Evolutionary conservation across 2,888 invertebrate species (phyloP).

Genomic region (Apotomis turbidana): DNA sequence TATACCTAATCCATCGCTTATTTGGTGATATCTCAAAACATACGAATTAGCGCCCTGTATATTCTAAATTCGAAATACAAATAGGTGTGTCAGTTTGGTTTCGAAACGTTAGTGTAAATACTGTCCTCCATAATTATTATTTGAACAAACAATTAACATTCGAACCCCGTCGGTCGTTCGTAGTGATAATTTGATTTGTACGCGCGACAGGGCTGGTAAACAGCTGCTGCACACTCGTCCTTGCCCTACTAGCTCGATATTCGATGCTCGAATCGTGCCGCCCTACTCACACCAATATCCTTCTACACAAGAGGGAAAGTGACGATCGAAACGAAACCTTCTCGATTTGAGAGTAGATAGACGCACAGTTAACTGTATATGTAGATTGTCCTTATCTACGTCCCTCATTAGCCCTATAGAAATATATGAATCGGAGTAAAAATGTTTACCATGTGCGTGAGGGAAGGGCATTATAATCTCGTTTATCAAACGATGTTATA

Average conservation of each 20-base stretch:
- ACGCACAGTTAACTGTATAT: too few relatives aligned
- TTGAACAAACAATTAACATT: slow-evolving; percentile 75
- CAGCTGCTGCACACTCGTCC: slow-evolving; percentile 49
- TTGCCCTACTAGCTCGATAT: background rate
- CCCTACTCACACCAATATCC: too few relatives aligned
- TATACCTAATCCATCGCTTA: too few relatives aligned
- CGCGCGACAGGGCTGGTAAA: slow-evolving; percentile 60
- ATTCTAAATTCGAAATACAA: slow-evolving; percentile 58
- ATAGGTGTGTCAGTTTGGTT: slow-evolving; percentile 65
- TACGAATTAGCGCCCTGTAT: slow-evolving; percentile 44
- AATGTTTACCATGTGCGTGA: slow-evolving; percentile 43
- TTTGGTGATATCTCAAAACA: too few relatives aligned
- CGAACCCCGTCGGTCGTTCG: slow-evolving; percentile 61
- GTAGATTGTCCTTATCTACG: slow-evolving; percentile 28
- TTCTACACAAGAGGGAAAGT: too few relatives aligned
- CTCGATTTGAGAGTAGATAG: too few relatives aligned
- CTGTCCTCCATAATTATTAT: slow-evolving; percentile 77
- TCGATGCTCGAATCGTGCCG: too few relatives aligned
- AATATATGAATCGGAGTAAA: slow-evolving; percentile 43
- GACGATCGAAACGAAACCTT: too few relatives aligned
- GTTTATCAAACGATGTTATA: slow-evolving; percentile 43
- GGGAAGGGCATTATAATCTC: slow-evolving; percentile 42
- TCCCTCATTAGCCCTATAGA: slow-evolving; percentile 55
- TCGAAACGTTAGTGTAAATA: slow-evolving; percentile 70
- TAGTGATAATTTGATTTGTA: slow-evolving; percentile 72